Conservation (phyloP, 1,140 invertebrate genomes). For the Carcinoscorpius rotundicauda region DNA sequence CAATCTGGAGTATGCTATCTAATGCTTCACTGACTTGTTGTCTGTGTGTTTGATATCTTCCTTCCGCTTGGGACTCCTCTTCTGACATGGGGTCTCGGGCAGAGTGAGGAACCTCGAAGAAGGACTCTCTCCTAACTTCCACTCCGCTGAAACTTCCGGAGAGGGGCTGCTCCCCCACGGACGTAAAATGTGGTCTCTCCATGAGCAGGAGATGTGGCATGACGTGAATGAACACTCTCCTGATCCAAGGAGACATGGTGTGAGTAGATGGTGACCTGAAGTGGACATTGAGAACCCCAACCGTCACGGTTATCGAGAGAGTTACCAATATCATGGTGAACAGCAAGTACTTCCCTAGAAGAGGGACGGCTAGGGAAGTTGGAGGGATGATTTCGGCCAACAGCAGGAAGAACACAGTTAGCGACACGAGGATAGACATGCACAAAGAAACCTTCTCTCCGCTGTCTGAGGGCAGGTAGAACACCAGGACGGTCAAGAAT, state of each 20-base stretch:
- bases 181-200: slow-evolving; percentile 35
- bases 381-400: slow-evolving; percentile 98
- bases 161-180: slow-evolving; percentile 16
- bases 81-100: no score
- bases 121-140: no score
- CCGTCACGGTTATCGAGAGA: slow-evolving; percentile 91
- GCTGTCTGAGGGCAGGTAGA: slow-evolving; percentile 95
- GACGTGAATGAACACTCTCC: slow-evolving; percentile 73
- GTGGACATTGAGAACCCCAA: slow-evolving; percentile 96
- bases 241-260: slow-evolving; percentile 77
- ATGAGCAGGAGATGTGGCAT: slow-evolving; percentile 53
- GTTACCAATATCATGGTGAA: slow-evolving; percentile 98
- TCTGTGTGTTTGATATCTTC: no score
- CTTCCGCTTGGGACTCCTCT: no score
- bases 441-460: slow-evolving; percentile 74
- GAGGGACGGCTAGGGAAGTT: slow-evolving; percentile 87
- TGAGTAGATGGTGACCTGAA: slow-evolving; percentile 97
- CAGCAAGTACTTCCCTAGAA: slow-evolving; percentile 94
- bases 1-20: slow-evolving; percentile 87
- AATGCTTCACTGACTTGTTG: no score
- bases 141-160: no score
- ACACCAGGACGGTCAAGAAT: slow-evolving; percentile 93
- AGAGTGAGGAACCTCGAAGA: no score
- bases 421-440: slow-evolving; percentile 83
- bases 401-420: slow-evolving; percentile 98